Evolutionary conservation across 2,797 vertebrate species (phyloP), one percentile per base, ranked within the genome.

Genomic region (Danio aesculapii): DNA sequence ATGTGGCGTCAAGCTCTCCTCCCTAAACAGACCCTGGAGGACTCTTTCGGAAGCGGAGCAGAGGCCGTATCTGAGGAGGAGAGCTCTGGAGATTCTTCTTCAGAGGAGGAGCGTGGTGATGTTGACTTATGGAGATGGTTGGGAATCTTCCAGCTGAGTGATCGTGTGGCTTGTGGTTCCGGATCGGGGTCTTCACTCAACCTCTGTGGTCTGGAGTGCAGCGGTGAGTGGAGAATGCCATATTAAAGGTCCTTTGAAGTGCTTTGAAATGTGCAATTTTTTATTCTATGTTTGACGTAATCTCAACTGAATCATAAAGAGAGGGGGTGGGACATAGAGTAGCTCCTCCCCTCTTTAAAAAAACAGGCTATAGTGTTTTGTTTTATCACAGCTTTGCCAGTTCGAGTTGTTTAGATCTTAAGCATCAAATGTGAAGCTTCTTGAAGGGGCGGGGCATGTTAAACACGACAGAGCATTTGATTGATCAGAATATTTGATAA

Each of bases 111-210:
- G 21, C 14, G 4, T 1, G 19, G 14, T 44, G 21, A 72, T 39
- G 49, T 46, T 17, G 44, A 2, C 3, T 2, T 11, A 9, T 30
- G 52, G 43, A 71, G 7, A 8, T 66, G 59, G 6, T 79, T 83
- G 67, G 87, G 87, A 57, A 79, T 88, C 17, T 88, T 88, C n/a
- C 87, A 86, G 62, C 67, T 88, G 55, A 83, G 53, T 30, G 79
- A 69, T 39, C 52, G 14, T 0, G 14, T 74, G 30, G 79, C 73
- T 30, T 88, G 87, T 8, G 13, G 75, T 6, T 81, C 85, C 13
- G 74, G 57, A 67, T 52, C n/a, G 12, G 70, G 39, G 3, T 1
- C 16, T 14, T 73, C 81, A 8, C 43, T 50, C 13, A 83, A 86
- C 50, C 19, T 81, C 14, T 88, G 87, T 43, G 9, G 21, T 3